Conservation (phyloP, 30 jellyfish, hydroid and myxozoan genomes). For the Mastigias papua region DNA sequence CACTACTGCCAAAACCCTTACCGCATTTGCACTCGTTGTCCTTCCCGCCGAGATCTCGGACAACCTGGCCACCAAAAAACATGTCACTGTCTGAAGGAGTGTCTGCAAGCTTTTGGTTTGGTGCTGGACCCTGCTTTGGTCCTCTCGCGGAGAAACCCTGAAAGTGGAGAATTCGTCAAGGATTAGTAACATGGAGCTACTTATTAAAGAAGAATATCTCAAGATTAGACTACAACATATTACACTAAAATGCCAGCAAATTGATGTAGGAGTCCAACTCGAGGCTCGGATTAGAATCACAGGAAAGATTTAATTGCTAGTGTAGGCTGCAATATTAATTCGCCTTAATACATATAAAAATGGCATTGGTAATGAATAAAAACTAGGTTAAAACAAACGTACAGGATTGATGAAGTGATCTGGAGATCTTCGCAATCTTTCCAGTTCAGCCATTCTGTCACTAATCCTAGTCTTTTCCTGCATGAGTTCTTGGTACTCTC, state of each 20-base stretch:
- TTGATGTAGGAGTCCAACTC: no score
- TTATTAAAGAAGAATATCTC: no score
- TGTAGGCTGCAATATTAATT: no score
- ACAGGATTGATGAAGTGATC: constrained; percentile 13
- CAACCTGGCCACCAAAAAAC: constrained; percentile 71
- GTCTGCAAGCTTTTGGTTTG: constrained; percentile 20
- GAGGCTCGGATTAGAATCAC: no score
- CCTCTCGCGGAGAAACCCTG: constrained; percentile 36
- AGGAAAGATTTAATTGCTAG: no score
- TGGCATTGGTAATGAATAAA: no score
- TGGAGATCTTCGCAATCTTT: constrained; percentile 3
- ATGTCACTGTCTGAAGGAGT: constrained; percentile 23
- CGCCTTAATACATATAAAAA: no score
- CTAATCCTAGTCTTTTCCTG: constrained; percentile 39
- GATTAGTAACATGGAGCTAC: background rate
- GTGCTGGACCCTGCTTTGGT: constrained; percentile 1
- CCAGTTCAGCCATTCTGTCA: constrained; percentile 71
- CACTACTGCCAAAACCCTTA: background rate
- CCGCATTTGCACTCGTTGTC: background rate
- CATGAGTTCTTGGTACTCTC: constrained; percentile 68
- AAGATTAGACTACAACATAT: no score
- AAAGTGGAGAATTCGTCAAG: background rate
- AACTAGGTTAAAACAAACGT: background rate
- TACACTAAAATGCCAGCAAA: no score
- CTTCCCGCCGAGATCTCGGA: constrained; percentile 24